Percentiles rank a stretch among this genome's conserved stretches.
These are phyloP conservation scores for Amblyjoppa proteus DNA, from an alignment of 2,888 invertebrate genomes.

Conservation along the genomic window DNA sequence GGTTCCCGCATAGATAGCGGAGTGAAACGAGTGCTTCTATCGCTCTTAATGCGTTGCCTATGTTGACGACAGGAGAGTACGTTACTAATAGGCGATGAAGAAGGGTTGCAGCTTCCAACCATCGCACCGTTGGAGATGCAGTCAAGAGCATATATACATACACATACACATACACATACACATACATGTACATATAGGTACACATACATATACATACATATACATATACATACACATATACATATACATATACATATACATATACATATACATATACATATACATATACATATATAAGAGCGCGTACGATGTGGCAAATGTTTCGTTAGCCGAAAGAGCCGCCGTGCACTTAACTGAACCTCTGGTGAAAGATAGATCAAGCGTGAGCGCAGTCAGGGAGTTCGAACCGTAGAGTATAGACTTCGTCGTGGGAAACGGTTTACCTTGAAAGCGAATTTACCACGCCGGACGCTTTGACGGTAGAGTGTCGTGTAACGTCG, in stretches of 20 bases:
- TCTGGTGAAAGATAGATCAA: conserved; percentile 5
- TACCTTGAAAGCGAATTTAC: conserved; percentile 40
- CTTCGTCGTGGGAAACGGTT: conserved; percentile 47
- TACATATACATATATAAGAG: not conserved
- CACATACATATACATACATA: not conserved
- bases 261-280: not conserved
- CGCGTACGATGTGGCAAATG: conserved; percentile 10
- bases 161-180: not conserved
- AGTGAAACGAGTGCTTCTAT: conserved; percentile 42
- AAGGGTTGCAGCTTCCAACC: conserved; percentile 46
- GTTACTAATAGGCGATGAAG: conserved; percentile 40
- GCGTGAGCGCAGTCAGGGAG: not conserved
- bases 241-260: not conserved
- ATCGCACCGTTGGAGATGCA: not conserved
- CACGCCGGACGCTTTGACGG: conserved; percentile 13
- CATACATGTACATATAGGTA: not conserved
- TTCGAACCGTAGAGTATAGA: not conserved
- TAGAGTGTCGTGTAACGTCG: conserved; percentile 1
- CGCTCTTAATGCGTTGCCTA: conserved; percentile 24
- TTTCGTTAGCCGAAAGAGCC: conserved; percentile 21
- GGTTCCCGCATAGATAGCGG: conserved; percentile 7
- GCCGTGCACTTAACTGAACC: conserved; percentile 12
- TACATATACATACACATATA: not conserved
- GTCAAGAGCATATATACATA: not conserved
- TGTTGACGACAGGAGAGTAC: conserved; percentile 24